These are phyloP conservation scores for Macroramphosus scolopax DNA, from an alignment of 2,797 vertebrate genomes.

Conservation along the genomic window DNA sequence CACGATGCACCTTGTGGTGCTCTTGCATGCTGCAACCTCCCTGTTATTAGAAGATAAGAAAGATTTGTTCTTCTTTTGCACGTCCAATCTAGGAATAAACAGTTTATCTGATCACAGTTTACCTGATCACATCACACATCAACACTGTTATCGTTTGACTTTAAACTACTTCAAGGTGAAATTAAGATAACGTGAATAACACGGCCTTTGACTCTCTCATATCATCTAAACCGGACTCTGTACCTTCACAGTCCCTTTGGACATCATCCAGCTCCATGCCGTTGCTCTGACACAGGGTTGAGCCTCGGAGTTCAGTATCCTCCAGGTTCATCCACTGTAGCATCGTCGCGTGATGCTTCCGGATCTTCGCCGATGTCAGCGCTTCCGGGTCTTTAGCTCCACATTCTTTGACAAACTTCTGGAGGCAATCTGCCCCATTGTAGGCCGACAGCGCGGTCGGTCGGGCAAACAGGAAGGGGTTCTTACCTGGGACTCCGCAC, in stretches of 20 bases:
- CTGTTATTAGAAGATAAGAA: constrained; percentile 18
- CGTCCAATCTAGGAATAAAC: neutral
- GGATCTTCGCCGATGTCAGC: constrained; percentile 27
- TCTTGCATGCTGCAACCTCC: neutral
- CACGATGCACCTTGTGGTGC: constrained; percentile 2
- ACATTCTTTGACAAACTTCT: constrained; percentile 27
- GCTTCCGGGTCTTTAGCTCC: constrained; percentile 36
- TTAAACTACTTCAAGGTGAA: too few species aligned
- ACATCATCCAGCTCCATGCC: neutral
- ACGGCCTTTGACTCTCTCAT: too few species aligned
- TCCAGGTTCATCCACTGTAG: constrained; percentile 56
- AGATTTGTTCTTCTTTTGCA: neutral
- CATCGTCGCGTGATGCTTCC: constrained; percentile 40
- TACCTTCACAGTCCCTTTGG: too few species aligned
- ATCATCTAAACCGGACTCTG: too few species aligned
- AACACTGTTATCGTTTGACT: too few species aligned
- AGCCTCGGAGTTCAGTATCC: constrained; percentile 40
- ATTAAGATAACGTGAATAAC: too few species aligned
- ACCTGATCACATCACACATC: too few species aligned
- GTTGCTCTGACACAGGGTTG: constrained; percentile 17
- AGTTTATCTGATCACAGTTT: too few species aligned
- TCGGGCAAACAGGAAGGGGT: constrained; percentile 53
- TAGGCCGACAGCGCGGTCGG: constrained; percentile 13
- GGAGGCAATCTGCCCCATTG: constrained; percentile 29
- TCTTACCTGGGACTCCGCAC: constrained; percentile 43